Evolutionary conservation across 2,797 vertebrate species (phyloP).

Genomic region (Microctenopoma stevenorrisi): DNA sequence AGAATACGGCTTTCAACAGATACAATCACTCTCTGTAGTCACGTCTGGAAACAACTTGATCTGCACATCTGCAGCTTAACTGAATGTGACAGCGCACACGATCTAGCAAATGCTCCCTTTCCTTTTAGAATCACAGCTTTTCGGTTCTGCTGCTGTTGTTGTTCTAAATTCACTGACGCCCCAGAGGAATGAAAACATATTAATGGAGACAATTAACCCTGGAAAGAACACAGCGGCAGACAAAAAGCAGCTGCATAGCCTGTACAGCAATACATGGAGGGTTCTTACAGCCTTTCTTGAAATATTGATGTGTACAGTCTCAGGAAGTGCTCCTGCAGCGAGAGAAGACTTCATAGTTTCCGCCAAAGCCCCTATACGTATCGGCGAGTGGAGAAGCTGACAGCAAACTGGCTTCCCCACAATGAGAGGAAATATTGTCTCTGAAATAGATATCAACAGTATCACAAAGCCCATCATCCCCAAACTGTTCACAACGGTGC

Average conservation of each 20-base stretch:
- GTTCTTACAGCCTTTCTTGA: constrained; percentile 58
- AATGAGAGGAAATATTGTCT: constrained; percentile 62
- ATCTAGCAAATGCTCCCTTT: constrained; percentile 34
- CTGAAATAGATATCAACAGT: constrained; percentile 71
- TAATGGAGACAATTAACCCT: constrained; percentile 67
- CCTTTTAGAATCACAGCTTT: constrained; percentile 49
- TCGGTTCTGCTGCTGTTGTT: constrained; percentile 41
- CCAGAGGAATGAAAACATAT: constrained; percentile 59
- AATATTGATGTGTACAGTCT: constrained; percentile 64
- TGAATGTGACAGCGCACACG: constrained; percentile 49
- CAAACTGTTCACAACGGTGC: constrained; percentile 68
- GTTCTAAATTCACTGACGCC: constrained; percentile 42
- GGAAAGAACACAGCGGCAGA: constrained; percentile 45
- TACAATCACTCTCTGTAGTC: constrained; percentile 47
- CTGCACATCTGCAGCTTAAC: constrained; percentile 66
- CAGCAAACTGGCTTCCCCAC: constrained; percentile 67
- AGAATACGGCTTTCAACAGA: constrained; percentile 54
- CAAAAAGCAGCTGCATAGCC: constrained; percentile 48
- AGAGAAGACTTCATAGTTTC: constrained; percentile 67
- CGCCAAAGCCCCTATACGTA: constrained; percentile 44
- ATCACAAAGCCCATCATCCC: constrained; percentile 67
- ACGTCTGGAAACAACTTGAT: constrained; percentile 58
- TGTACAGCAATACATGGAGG: constrained; percentile 19
- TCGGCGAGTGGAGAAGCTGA: constrained; percentile 65
- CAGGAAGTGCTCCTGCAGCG: constrained; percentile 74